phyloP scores from a whole-genome alignment of 2,797 vertebrate genomes.

The Percopsis omiscomaycus region DNA sequence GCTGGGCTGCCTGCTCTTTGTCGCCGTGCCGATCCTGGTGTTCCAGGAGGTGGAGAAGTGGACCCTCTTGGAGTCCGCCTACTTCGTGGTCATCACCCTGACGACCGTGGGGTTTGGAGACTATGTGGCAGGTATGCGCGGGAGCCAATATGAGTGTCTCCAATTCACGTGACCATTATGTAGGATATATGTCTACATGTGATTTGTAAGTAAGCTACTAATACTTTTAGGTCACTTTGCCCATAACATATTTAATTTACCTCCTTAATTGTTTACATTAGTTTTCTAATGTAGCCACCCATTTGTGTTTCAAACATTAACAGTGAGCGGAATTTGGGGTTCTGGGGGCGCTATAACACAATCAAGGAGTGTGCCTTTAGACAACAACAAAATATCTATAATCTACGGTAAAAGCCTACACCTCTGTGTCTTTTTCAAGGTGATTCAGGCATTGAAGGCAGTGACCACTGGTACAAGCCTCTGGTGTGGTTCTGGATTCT shows the following conservation, averaged over 20 bases:
- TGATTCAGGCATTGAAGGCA: conserved; percentile 64
- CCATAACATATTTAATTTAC: conserved; percentile 32
- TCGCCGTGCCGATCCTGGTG: conserved; percentile 83
- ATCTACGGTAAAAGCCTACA: no score
- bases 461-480: conserved; percentile 85
- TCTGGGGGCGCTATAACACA: no score
- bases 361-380: no score
- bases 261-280: conserved; percentile 51
- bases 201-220: no score
- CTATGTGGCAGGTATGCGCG: conserved; percentile 86
- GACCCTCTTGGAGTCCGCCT: conserved; percentile 83
- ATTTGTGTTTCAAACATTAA: no score
- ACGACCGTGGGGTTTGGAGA: conserved; percentile 93
- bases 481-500: conserved; percentile 94
- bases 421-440: conserved; percentile 67
- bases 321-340: no score
- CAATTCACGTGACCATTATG: background rate
- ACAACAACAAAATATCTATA: no score
- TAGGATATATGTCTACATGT: no score
- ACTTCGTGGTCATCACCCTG: conserved; percentile 90
- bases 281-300: conserved; percentile 29
- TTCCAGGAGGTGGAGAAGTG: conserved; percentile 85
- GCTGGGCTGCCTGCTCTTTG: conserved; percentile 85
- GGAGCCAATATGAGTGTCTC: background rate
- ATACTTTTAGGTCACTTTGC: conserved; percentile 30